Percentiles rank a stretch among this genome's conserved stretches.
Conservation (phyloP, 2,888 invertebrate genomes). For the Ferrisia virgata region DNA sequence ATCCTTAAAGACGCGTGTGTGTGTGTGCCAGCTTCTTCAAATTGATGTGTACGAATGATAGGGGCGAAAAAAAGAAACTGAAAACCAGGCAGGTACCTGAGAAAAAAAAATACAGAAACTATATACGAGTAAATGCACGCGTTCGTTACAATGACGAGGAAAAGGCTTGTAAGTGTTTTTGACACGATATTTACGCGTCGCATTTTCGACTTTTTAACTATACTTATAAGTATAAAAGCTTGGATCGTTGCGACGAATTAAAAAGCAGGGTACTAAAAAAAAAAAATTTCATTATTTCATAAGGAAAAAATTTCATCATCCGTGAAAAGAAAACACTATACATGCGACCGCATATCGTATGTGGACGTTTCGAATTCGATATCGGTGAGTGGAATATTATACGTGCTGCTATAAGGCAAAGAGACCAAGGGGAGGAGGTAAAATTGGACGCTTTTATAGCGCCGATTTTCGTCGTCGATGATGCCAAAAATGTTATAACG, state of each 20-base stretch:
- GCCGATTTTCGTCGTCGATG: neutral
- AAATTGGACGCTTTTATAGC: slow-evolving; percentile 16
- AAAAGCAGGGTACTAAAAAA: too few relatives aligned
- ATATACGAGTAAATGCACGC: neutral
- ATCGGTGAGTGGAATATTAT: neutral
- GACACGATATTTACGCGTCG: neutral
- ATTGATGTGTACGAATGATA: neutral
- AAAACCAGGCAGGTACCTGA: neutral
- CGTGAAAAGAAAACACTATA: neutral
- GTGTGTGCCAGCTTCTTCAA: neutral
- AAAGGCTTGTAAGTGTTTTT: neutral
- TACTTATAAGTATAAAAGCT: too few relatives aligned
- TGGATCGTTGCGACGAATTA: neutral
- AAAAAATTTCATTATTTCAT: neutral
- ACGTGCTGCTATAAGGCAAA: neutral
- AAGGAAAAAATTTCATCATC: neutral
- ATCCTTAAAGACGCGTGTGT: neutral
- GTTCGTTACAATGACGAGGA: neutral
- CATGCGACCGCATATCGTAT: neutral
- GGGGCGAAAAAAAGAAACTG: neutral
- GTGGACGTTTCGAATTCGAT: neutral
- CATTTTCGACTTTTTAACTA: neutral
- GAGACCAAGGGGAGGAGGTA: neutral
- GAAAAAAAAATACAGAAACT: neutral
- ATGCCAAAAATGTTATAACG: slow-evolving; percentile 11